Conservation (phyloP, 2,888 invertebrate genomes). For the Torymus texanus region DNA sequence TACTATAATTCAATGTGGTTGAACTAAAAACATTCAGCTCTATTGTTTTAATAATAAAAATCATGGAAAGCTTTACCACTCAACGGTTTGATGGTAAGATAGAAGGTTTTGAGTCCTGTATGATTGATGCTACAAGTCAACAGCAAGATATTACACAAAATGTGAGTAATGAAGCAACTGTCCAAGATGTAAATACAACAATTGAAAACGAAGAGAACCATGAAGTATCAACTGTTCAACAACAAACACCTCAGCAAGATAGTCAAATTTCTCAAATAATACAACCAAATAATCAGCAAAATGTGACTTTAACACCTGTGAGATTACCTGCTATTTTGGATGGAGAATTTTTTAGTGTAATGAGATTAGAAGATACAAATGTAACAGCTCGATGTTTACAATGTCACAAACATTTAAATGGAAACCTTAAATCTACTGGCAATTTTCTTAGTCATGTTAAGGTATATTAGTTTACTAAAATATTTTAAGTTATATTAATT, state of each 20-base stretch:
- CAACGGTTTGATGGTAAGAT: constrained; percentile 69
- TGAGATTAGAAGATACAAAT: constrained; percentile 72
- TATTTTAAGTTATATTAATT: no score
- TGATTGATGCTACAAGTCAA: constrained; percentile 65
- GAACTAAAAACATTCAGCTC: neutral
- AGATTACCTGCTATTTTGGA: constrained; percentile 73
- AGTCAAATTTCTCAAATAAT: constrained; percentile 63
- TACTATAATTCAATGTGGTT: constrained; percentile 21
- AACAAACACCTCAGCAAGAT: constrained; percentile 59
- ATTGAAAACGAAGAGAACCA: constrained; percentile 65
- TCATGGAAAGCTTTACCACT: constrained; percentile 70
- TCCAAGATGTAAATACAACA: constrained; percentile 59
- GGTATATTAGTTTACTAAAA: constrained; percentile 59
- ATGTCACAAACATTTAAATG: constrained; percentile 72
- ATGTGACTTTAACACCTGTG: constrained; percentile 70
- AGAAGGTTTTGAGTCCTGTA: constrained; percentile 71
- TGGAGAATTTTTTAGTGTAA: constrained; percentile 72
- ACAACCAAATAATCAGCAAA: constrained; percentile 67
- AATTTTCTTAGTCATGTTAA: constrained; percentile 74
- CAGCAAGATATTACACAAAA: constrained; percentile 66
- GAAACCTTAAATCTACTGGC: constrained; percentile 73
- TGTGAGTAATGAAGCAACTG: constrained; percentile 61
- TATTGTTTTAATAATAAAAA: constrained; percentile 24
- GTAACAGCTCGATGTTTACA: constrained; percentile 73
- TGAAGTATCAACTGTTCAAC: constrained; percentile 59